Percentiles rank a stretch among this genome's conserved stretches.
Conservation (phyloP, 2,888 invertebrate species). For the Troides helena region DNA sequence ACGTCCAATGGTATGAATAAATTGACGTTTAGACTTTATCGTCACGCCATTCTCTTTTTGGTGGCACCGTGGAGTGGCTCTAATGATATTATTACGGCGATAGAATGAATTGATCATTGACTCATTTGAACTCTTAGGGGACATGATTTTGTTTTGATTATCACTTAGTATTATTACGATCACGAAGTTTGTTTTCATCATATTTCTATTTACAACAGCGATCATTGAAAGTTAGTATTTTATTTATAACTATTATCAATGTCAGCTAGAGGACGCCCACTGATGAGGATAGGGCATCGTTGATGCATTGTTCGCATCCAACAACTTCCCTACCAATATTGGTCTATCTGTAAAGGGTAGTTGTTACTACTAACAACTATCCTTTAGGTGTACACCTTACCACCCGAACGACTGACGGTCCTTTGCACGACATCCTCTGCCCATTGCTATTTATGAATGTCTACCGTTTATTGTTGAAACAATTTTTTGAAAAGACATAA, state of each 20-base stretch:
- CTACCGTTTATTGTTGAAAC: too few relatives aligned
- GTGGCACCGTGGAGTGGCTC: constrained; percentile 13
- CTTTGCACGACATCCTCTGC: too few relatives aligned
- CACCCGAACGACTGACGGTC: too few relatives aligned
- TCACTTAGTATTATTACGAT: not conserved
- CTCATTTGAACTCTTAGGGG: constrained; percentile 5
- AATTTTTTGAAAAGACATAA: too few relatives aligned
- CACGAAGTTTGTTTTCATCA: not conserved
- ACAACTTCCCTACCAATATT: too few relatives aligned
- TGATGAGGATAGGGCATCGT: too few relatives aligned
- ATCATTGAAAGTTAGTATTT: not conserved
- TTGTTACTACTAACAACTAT: too few relatives aligned
- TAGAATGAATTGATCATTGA: constrained; percentile 9
- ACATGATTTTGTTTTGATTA: not conserved
- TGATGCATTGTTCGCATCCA: too few relatives aligned
- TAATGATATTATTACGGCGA: constrained; percentile 17
- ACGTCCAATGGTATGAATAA: constrained; percentile 26
- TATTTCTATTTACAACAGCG: not conserved
- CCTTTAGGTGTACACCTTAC: too few relatives aligned
- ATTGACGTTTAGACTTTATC: constrained; percentile 25
- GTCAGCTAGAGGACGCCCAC: too few relatives aligned
- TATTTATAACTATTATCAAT: not conserved
- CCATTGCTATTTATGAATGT: too few relatives aligned
- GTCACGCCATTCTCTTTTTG: constrained; percentile 17
- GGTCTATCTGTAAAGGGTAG: too few relatives aligned